These are phyloP conservation scores for Carettochelys insculpta DNA, from an alignment of 2,113 vertebrate species.

Conservation along the genomic window DNA sequence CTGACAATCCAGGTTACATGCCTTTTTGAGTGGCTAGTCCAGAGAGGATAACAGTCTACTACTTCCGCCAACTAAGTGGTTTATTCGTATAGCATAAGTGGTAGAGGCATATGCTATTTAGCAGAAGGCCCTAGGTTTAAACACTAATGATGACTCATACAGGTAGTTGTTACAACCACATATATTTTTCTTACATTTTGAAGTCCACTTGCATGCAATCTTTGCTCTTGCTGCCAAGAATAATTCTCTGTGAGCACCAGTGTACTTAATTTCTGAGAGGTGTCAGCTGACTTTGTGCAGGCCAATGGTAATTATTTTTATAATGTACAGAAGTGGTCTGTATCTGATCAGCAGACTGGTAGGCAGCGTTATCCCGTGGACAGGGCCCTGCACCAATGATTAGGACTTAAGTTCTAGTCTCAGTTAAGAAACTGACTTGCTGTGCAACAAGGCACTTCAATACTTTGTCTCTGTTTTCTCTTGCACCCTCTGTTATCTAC, in stretches of 20 bases:
- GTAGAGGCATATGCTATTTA: neutral
- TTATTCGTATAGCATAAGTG: neutral
- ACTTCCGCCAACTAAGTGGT: neutral
- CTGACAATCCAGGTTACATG: neutral
- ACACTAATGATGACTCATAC: neutral
- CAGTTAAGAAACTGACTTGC: constrained; percentile 27
- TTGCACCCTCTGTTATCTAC: constrained; percentile 50
- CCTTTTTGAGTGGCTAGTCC: neutral
- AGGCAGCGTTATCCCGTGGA: neutral
- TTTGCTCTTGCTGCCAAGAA: too few relatives aligned
- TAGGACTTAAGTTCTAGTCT: neutral
- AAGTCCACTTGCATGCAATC: neutral
- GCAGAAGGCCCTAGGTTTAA: neutral
- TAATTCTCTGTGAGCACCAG: neutral
- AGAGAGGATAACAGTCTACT: neutral
- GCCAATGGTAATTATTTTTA: neutral
- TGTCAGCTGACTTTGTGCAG: neutral
- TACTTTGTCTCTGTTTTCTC: constrained; percentile 40
- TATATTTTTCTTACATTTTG: neutral
- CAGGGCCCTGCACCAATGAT: neutral
- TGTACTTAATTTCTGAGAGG: neutral
- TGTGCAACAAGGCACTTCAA: constrained; percentile 25
- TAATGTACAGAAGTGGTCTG: neutral
- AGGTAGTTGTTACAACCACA: accelerated
- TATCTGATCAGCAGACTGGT: neutral